phyloP scores from a whole-genome alignment of 2,888 invertebrate genomes.

The Drosophila nr. perissopoda region DNA sequence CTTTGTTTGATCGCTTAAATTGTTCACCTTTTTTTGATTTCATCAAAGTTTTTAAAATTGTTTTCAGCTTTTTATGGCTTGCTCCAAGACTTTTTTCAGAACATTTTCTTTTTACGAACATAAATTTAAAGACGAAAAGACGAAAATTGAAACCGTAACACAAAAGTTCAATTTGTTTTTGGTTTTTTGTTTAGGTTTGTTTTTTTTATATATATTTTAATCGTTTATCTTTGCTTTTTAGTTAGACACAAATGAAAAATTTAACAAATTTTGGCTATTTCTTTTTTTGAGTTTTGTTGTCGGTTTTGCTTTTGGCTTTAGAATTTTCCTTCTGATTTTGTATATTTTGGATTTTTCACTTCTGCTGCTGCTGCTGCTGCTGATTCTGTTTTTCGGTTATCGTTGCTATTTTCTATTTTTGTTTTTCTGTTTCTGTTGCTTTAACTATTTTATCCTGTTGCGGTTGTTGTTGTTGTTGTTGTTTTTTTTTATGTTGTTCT shows the following conservation, averaged over 20 bases:
- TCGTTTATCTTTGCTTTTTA: conserved; percentile 30
- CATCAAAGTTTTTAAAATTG: conserved; percentile 61
- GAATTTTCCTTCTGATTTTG: conserved; percentile 60
- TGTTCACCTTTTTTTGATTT: conserved; percentile 53
- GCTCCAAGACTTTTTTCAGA: conserved; percentile 61
- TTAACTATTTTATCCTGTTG: conserved; percentile 39
- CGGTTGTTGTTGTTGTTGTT: conserved; percentile 26
- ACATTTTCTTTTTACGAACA: conserved; percentile 69
- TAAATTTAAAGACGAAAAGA: conserved; percentile 74
- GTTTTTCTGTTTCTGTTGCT: conserved; percentile 42
- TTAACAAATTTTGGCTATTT: conserved; percentile 82
- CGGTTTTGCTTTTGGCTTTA: conserved; percentile 59
- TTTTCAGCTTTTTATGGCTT: conserved; percentile 43
- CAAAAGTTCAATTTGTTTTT: conserved; percentile 62
- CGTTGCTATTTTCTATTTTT: conserved; percentile 50
- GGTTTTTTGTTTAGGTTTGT: conserved; percentile 12
- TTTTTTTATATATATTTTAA: conserved; percentile 13
- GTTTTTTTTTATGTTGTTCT: conserved; percentile 35
- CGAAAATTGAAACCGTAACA: conserved; percentile 76
- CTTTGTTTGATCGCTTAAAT: conserved; percentile 37
- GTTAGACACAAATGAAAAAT: conserved; percentile 66
- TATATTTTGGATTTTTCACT: conserved; percentile 59
- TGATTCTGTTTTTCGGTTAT: conserved; percentile 45
- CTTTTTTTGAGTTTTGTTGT: conserved; percentile 41
- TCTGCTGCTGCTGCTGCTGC: conserved; percentile 42